These are phyloP conservation scores for Gerris buenoi DNA, from an alignment of 1,140 invertebrate species.

Conservation along the genomic window DNA sequence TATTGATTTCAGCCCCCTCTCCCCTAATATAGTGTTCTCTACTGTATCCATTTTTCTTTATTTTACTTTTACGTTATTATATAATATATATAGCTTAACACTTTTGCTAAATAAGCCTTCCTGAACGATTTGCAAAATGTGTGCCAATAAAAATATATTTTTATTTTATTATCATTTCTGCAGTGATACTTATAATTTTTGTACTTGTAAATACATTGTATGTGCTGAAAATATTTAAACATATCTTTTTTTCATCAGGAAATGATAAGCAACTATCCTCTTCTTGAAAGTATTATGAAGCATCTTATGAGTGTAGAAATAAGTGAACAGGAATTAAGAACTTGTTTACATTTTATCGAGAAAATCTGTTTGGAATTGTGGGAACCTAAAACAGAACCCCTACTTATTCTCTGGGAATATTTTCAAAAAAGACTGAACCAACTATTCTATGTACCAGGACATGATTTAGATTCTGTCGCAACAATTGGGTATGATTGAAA, in stretches of 20 bases:
- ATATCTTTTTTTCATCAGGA: slow-evolving; percentile 13
- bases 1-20: no score
- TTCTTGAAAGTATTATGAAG: slow-evolving; percentile 31
- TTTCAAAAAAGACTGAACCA: slow-evolving; percentile 33
- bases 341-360: slow-evolving; percentile 30
- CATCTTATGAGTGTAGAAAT: slow-evolving; percentile 29
- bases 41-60: no score
- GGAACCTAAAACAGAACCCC: slow-evolving; percentile 29
- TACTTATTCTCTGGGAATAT: slow-evolving; percentile 33
- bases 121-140: no score
- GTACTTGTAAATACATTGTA: no score
- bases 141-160: no score
- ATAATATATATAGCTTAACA: no score
- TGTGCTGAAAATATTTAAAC: no score
- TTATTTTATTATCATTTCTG: no score
- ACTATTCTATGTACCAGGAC: slow-evolving; percentile 30
- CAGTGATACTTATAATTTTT: no score
- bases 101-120: no score
- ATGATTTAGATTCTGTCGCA: slow-evolving; percentile 29
- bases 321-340: slow-evolving; percentile 30
- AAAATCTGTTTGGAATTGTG: slow-evolving; percentile 30
- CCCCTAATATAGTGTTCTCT: no score
- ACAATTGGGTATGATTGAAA: slow-evolving; percentile 29
- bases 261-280: slow-evolving; percentile 14
- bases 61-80: no score